Percentiles rank a stretch among this genome's conserved stretches.
These are phyloP conservation scores for Pterocles orientalis DNA, from an alignment of 2,113 vertebrate species.

Conservation along the genomic window DNA sequence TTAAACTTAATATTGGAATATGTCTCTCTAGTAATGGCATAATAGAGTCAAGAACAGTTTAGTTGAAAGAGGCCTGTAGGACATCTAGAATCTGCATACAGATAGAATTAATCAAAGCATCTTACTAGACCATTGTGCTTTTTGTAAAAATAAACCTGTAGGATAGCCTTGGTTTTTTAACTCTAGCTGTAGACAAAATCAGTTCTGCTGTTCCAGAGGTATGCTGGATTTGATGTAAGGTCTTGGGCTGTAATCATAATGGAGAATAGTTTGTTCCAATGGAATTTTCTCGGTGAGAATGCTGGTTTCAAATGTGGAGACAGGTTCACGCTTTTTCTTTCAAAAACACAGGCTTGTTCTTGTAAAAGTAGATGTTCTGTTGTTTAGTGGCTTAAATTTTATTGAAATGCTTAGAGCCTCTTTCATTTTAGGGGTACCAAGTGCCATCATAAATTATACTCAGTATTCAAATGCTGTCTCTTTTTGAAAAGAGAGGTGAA, in stretches of 20 bases:
- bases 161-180: neutral
- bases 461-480: neutral
- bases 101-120: neutral
- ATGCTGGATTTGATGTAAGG: neutral
- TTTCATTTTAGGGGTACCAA: neutral
- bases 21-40: neutral
- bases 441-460: neutral
- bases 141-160: neutral
- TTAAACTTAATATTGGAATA: neutral
- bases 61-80: neutral
- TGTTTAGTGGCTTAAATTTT: neutral
- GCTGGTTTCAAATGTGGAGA: neutral
- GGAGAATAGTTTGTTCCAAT: neutral
- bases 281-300: neutral
- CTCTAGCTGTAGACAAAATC: neutral
- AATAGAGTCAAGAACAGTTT: neutral
- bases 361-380: neutral
- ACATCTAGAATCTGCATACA: neutral
- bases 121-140: neutral
- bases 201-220: neutral
- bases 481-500: neutral
- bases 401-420: neutral
- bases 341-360: neutral
- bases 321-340: neutral
- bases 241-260: neutral